A percentile compares a stretch with the other conserved stretches of the same genome.
These are phyloP conservation scores for Aegotheles bennettii DNA, from an alignment of 2,113 vertebrate genomes.

Conservation along the genomic window DNA sequence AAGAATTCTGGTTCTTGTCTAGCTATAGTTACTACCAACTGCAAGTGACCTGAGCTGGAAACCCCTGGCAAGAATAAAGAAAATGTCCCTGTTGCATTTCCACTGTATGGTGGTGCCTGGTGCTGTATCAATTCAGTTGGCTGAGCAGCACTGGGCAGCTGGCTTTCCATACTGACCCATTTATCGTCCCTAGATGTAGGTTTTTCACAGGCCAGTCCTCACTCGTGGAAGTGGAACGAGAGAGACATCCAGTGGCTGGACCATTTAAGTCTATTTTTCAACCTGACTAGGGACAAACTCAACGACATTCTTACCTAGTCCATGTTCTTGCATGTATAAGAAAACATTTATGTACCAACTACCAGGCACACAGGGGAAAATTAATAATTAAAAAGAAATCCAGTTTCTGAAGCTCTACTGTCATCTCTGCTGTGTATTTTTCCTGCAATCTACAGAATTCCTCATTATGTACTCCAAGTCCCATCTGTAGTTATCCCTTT, in stretches of 20 bases:
- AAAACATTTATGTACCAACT: not conserved
- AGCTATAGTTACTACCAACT: not conserved
- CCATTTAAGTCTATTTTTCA: not conserved
- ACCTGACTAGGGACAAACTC: not conserved
- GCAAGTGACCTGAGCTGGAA: not conserved
- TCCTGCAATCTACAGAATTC: not conserved
- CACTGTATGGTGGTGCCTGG: not conserved
- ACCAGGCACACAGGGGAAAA: not conserved
- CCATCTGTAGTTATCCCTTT: not conserved
- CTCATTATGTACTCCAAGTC: not conserved
- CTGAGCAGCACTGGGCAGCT: not conserved
- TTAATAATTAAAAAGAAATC: not conserved
- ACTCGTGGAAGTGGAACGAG: not conserved
- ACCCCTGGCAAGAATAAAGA: not conserved
- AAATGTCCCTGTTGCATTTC: not conserved
- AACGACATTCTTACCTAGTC: accelerated
- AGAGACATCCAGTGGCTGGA: slow-evolving; percentile 33
- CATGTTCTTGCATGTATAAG: accelerated
- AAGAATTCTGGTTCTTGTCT: not conserved
- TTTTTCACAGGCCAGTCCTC: not conserved
- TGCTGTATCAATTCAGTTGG: not conserved
- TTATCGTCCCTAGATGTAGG: accelerated
- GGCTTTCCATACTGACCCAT: not conserved
- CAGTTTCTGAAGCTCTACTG: not conserved
- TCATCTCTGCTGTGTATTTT: not conserved